Evolutionary conservation across 1,140 invertebrate genomes (phyloP), one percentile per base, ranked within the genome.

Genomic region (Cotesia chilonis): DNA sequence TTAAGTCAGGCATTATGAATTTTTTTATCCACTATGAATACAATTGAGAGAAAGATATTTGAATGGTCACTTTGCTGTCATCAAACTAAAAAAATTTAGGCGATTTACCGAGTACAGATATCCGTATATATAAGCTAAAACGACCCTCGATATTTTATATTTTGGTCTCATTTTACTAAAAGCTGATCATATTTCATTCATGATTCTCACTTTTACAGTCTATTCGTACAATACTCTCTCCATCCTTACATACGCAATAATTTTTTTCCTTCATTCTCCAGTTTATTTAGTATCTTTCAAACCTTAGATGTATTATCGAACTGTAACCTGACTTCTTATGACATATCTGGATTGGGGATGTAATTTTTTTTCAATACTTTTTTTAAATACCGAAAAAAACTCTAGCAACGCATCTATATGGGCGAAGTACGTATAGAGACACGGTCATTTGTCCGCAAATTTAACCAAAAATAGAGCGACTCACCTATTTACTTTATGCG

Each of bases 151-250:
- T 81, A 82, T 78, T 77, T 78, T 83, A 80, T 81, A 83, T 83
- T 84, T 82, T 81, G 74, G 80, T 82, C 80, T 84, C 81, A 81
- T 84, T 84, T 84, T 84, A 84, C 83, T 84, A 84, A 84, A 84
- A 84, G 82, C 81, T 73, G 82, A 84, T 84, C 82, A 76, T 84
- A 84, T 84, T 84, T 84, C 83, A 84, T 84, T 84, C 82, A 82
- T 77, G 74, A 82, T 83, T 82, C 77, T 71, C 77, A 78, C 78
- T 82, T 77, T 66, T 6, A 14, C 37, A 28, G 65, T 79, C 74
- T 77, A 70, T 65, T 67, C 35, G 74, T 75, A 83, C 82, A 84
- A 83, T 84, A 72, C 68, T 68, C 61, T 70, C 37, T 36, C n/a
- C 73, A 73, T 61, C 37, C 55, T 28, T 72, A 73, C 60, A 52